A percentile compares a stretch with the other conserved stretches of the same genome.
phyloP scores from a whole-genome alignment of 2,797 vertebrate genomes.

The Lepus oiostolus region DNA sequence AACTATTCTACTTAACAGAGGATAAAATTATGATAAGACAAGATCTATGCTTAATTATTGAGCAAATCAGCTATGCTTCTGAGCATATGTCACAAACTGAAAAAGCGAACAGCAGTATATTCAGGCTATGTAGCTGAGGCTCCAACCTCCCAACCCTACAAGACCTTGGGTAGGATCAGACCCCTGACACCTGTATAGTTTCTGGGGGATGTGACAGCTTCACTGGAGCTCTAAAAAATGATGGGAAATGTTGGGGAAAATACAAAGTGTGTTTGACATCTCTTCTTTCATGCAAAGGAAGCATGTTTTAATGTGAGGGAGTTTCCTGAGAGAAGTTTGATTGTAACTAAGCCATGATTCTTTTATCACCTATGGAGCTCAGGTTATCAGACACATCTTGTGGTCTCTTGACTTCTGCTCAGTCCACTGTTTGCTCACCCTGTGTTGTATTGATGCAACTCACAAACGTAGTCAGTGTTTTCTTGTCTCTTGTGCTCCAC shows the following conservation, averaged over 20 bases:
- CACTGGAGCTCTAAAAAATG: background rate
- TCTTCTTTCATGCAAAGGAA: background rate
- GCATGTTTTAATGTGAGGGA: background rate
- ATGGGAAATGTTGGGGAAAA: background rate
- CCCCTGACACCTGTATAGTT: background rate
- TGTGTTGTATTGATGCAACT: accelerated
- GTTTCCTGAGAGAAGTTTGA: no score
- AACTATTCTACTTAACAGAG: background rate
- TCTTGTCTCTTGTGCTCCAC: background rate
- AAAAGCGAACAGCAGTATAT: no score
- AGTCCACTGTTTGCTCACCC: accelerated
- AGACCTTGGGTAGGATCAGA: background rate
- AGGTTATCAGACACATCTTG: background rate
- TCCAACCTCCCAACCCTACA: background rate
- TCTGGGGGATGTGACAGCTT: background rate
- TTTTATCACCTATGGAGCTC: background rate
- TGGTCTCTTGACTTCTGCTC: background rate
- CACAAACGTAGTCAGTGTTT: background rate
- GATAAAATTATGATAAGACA: background rate
- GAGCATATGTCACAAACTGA: background rate
- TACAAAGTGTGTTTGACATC: background rate
- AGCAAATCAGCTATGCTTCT: background rate
- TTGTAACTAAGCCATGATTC: background rate
- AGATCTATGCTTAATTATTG: background rate
- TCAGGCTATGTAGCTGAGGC: background rate